Evolutionary conservation across 2,888 invertebrate genomes (phyloP), one percentile per base, ranked within the genome.

Genomic region (Brachypterus glaber): DNA sequence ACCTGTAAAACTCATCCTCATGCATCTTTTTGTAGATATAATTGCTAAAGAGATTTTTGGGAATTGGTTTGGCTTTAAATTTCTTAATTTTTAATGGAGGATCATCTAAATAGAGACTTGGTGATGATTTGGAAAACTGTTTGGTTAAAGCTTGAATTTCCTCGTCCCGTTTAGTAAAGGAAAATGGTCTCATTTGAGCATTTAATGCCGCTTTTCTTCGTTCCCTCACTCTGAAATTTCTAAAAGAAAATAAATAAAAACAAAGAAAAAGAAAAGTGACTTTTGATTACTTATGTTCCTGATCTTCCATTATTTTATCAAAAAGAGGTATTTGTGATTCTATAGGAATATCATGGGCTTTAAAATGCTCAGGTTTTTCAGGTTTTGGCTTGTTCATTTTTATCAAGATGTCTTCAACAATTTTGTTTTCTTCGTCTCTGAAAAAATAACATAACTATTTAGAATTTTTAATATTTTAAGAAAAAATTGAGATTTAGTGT

Each of bases 1-100:
- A 80, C 79, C 79, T 72, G 59, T 78, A 80, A 62, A 76, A 82
- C 46, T 81, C 79, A 49, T 82, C 78, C 54, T 82, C 80, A 46
- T 77, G 72, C 71, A 78, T 77, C 56, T 76, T 79, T 45, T 77
- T 74, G 46, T 81, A 81, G 51, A 81, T 71, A 45, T 78, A 78
- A 52, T 79, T 79, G 11, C 78, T 78, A 54, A 81, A 82, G 14
- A 82, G 62, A 59, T 79, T 77, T 54, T 72, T 79, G 1, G 82
- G 81, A 7, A 82, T 73, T 0, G 82, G 81, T 46, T 76, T 75
- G 0, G 82, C 82, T 52, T 66, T 72, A 53, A 82, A 82, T 29
- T 68, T 63, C 49, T 72, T 74, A 45, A 54, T 42, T 68, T 71
- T 64, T 63, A 71, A 51, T 55, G 71, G 55, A 4, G 46, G 51